Evolutionary conservation across 2,888 invertebrate species (phyloP).

Genomic region (Conomelus anceps): DNA sequence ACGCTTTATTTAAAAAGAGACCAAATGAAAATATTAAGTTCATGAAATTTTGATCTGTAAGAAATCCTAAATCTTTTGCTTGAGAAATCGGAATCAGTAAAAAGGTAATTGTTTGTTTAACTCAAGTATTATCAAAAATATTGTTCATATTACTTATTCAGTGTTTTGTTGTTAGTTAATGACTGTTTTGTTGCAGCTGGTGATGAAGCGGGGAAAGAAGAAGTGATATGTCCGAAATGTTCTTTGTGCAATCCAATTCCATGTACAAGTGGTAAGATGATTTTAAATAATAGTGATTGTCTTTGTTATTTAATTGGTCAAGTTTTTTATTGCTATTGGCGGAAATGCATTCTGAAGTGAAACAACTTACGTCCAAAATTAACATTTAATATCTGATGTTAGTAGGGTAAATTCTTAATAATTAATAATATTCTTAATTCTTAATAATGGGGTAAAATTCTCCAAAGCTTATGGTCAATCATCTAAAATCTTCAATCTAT

Average conservation of each 20-base stretch:
- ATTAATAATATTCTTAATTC: no score
- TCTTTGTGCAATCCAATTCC: slow-evolving; percentile 29
- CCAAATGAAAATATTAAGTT: no score
- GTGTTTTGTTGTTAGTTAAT: neutral
- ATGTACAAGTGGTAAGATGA: slow-evolving; percentile 29
- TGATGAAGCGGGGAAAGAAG: slow-evolving; percentile 20
- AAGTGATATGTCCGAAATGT: slow-evolving; percentile 30
- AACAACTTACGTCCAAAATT: no score
- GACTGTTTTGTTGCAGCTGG: slow-evolving; percentile 26
- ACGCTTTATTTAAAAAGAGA: no score
- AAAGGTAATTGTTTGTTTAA: no score
- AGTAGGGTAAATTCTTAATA: no score
- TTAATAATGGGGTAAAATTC: neutral
- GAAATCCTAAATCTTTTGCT: no score
- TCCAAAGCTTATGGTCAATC: neutral
- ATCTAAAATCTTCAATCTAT: neutral
- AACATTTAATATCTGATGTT: no score
- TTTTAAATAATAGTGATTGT: neutral
- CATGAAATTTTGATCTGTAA: no score
- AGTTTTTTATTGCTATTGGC: neutral
- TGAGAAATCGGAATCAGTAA: no score
- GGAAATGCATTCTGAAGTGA: no score
- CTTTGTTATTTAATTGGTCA: neutral
- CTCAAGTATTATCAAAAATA: neutral
- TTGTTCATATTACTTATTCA: neutral